Base-by-base conservation (phyloP, 2,888 invertebrate genomes). In the Masnerella sp. region DNA sequence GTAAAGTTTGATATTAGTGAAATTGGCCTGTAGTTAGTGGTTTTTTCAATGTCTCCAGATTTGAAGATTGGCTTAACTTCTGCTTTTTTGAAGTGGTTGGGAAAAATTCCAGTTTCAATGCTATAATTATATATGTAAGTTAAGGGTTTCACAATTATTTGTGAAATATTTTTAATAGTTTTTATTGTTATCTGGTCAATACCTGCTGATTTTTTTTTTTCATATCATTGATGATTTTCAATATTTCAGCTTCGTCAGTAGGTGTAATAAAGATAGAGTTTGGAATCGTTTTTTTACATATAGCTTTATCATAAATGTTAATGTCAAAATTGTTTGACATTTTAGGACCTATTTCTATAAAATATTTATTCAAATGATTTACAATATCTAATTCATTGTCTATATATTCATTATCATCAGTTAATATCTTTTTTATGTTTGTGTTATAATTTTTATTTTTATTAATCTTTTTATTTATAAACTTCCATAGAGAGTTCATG, bases 21-120 rank as follows among this genome's bases (percentile, higher is more conserved):
- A 2, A 56, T 56, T 8, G 56, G 56, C 14, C 56, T 56, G 32
- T 56, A 56, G n/a, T 56, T 56, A 8, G 42, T 32, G 8, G 56
- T 2, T 11, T 20, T 43, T 3, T 30, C 7, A 5, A 2, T 32
- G 2, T 18, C 32, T 3, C 43, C 56, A 2, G 42, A 12, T 43
- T 56, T 56, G 20, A 14, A 43, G 7, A 56, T 20, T 2, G 56
- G 56, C 5, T 43, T 32, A 7, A 49, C 15, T 12, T 47, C 38
- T 5, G 49, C 61, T 25, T 43, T 61, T 30, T 61, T 61, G 9
- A 49, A 47, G 18, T 38, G 9, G 4, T 25, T n/a, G 5, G 47
- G 47, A 38, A 38, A 36, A 18, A 49, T 38, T 12, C 18, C 38
- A 5, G 8, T 12, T 28, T 61, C 14, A 22, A 61, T 38, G 12